Percentiles rank a stretch among this genome's conserved stretches.
These are phyloP conservation scores for Boulengeromyrus knoepffleri DNA, from an alignment of 2,113 vertebrate genomes.

Conservation along the genomic window DNA sequence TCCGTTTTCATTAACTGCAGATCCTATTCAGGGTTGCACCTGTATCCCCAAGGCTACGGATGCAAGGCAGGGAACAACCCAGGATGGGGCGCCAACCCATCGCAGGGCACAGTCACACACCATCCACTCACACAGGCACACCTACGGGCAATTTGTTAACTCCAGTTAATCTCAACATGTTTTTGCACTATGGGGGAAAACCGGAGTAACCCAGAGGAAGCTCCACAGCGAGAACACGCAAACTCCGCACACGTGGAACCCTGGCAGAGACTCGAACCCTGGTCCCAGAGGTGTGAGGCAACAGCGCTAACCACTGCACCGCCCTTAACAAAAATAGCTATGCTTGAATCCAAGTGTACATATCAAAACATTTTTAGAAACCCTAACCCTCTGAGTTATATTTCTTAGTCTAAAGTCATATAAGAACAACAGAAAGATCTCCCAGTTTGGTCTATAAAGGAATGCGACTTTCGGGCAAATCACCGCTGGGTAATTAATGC, in stretches of 20 bases:
- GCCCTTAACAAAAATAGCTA: neutral
- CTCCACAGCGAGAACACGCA: neutral
- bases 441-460: neutral
- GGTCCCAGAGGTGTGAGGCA: neutral
- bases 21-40: neutral
- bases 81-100: neutral
- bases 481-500: neutral
- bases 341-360: conserved; percentile 56
- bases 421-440: neutral
- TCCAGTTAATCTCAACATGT: neutral
- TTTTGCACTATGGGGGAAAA: neutral
- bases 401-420: neutral
- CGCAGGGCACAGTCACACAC: neutral
- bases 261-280: neutral
- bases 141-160: neutral
- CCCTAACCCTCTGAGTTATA: neutral
- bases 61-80: neutral
- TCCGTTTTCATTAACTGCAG: neutral
- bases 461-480: neutral
- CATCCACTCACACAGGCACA: neutral
- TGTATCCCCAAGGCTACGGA: neutral
- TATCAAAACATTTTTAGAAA: conserved; percentile 26
- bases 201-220: neutral
- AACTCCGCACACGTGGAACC: neutral
- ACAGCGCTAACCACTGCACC: neutral